phyloP scores from a whole-genome alignment of 2,113 vertebrate genomes.

The Bubo scandiacus region DNA sequence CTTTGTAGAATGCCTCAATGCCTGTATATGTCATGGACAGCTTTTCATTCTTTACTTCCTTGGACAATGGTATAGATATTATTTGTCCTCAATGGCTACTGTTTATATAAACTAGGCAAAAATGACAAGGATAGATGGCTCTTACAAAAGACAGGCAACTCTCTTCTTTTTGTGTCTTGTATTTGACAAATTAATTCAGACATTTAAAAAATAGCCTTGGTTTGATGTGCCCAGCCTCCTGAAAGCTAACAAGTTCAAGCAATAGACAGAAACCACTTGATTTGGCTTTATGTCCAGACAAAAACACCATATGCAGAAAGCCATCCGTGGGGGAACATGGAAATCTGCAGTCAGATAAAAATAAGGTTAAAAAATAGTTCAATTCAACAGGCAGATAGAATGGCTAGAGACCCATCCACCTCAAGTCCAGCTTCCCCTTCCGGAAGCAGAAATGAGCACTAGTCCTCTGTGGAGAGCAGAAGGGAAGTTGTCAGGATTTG shows the following conservation, averaged over 20 bases:
- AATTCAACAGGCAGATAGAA: not conserved
- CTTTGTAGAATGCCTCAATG: not conserved
- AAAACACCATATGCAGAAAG: not conserved
- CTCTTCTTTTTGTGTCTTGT: not conserved
- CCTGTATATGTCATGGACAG: not conserved
- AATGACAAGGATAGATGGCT: not conserved
- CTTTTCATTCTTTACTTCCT: not conserved
- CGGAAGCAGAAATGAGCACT: not conserved
- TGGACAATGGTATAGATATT: not conserved
- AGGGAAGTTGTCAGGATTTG: constrained; percentile 27
- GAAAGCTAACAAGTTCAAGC: not conserved
- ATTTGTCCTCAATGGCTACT: not conserved
- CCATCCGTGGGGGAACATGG: not conserved
- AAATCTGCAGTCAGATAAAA: not conserved
- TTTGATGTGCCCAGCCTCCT: not conserved
- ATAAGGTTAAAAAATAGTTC: not conserved
- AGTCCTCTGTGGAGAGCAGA: not conserved
- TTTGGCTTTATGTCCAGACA: not conserved
- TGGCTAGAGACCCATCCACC: not conserved
- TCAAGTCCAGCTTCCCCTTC: not conserved
- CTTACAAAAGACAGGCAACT: not conserved
- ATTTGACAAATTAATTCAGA: not conserved
- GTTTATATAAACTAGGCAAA: not conserved
- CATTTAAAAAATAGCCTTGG: not conserved
- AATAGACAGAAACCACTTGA: not conserved